Conservation (phyloP, 2,888 invertebrate genomes). For the Dryobota labecula region DNA sequence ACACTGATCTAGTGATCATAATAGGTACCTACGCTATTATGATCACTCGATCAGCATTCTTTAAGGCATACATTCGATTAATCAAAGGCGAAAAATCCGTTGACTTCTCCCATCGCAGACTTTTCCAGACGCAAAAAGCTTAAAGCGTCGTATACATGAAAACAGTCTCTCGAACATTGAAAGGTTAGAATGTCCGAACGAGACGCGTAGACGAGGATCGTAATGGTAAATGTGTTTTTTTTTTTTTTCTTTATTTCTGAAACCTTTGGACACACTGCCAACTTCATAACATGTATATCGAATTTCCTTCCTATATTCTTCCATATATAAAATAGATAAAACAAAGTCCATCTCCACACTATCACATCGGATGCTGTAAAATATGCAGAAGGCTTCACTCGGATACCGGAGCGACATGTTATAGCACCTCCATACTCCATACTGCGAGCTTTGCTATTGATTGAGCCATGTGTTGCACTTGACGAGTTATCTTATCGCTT, state of each 20-base stretch:
- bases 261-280: neutral
- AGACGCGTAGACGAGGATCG: neutral
- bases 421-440: constrained; percentile 19
- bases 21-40: no score
- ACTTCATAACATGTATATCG: neutral
- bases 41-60: neutral
- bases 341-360: constrained; percentile 52
- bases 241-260: no score
- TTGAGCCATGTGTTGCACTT: constrained; percentile 39
- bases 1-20: no score
- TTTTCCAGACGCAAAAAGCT: neutral
- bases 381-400: constrained; percentile 79
- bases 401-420: constrained; percentile 65
- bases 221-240: no score
- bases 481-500: constrained; percentile 3
- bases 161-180: neutral
- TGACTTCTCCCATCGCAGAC: no score
- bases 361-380: constrained; percentile 66
- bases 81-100: neutral
- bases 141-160: neutral
- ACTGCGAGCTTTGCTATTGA: constrained; percentile 36
- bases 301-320: neutral
- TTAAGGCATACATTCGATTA: no score
- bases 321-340: neutral
- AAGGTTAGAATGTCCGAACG: neutral